These are phyloP conservation scores for Artibeus jamaicensis DNA, from an alignment of 2,797 vertebrate species.

Conservation along the genomic window DNA sequence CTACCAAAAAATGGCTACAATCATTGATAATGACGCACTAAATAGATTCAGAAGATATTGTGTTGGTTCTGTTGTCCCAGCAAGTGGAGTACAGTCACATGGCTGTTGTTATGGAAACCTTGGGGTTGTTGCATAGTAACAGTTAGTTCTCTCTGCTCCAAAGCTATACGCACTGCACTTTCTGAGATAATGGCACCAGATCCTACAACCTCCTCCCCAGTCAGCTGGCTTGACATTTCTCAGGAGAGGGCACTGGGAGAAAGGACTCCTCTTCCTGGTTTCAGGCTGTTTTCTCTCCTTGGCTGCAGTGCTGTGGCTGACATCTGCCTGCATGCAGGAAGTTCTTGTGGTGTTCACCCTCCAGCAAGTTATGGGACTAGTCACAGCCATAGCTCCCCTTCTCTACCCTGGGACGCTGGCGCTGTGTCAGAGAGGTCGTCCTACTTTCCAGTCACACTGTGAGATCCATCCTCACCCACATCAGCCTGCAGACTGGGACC, in stretches of 20 bases:
- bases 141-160: not conserved
- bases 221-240: no score
- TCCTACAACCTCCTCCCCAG: not conserved
- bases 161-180: rapidly evolving
- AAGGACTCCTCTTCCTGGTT: no score
- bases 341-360: no score
- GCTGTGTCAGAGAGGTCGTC: no score
- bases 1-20: not conserved
- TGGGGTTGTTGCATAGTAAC: no score
- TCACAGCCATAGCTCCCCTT: not conserved
- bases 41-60: not conserved
- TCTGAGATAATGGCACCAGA: not conserved
- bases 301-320: no score
- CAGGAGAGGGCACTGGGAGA: no score
- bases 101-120: not conserved
- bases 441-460: no score
- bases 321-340: no score
- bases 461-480: not conserved
- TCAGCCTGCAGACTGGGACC: not conserved
- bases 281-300: no score
- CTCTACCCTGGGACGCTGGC: no score
- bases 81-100: not conserved
- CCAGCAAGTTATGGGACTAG: no score
- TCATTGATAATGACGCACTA: not conserved
- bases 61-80: not conserved